Base-by-base conservation (phyloP, 2,797 vertebrate species). In the Malacoraja senta region DNA sequence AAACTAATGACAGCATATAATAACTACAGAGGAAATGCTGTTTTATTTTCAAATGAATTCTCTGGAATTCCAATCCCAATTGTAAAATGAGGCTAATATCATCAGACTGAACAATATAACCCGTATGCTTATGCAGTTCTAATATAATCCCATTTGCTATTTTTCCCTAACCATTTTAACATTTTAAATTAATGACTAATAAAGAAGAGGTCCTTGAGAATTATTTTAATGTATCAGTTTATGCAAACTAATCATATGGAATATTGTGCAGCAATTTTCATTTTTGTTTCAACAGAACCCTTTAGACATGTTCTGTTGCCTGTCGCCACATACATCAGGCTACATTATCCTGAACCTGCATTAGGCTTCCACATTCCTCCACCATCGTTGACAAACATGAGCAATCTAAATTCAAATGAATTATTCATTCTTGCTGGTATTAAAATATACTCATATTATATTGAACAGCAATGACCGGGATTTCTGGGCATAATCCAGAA, bases 391-490 rank as follows among this genome's bases (percentile, higher is more conserved):
- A 91, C 35, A 91, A 74, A 53, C 32, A 91, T 29, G 24, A 74
- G 72, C 9, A 3, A 53, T 91, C 29, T 71, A 91, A 91, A 91
- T 35, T 91, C 68, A 72, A 53, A 74, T 91, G 21, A 74, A 91
- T 91, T 91, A 74, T 91, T 74, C 68, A 91, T 74, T 53, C 71
- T 35, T 90, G 29, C 38, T 91, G 19, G 74, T 88, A 88, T 88
- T 65, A 88, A 88, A 88, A 65, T 88, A 63, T n/a, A 91, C 3
- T 72, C 72, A 91, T 74, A 44, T 91, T 53, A 53, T 72, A 91
- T 53, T 91, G 38, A 53, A 53, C 44, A 53, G 44, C 4, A 53
- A 53, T 53, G 4, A 4, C 44, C 6, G 4, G 44, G 6, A 53
- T 53, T 6, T 53, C 44, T 53, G 44, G 44, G 44, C 44, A 53